Evolutionary conservation across 2,113 vertebrate species (phyloP), one percentile per base, ranked within the genome.

Genomic region (Rutilus rutilus): DNA sequence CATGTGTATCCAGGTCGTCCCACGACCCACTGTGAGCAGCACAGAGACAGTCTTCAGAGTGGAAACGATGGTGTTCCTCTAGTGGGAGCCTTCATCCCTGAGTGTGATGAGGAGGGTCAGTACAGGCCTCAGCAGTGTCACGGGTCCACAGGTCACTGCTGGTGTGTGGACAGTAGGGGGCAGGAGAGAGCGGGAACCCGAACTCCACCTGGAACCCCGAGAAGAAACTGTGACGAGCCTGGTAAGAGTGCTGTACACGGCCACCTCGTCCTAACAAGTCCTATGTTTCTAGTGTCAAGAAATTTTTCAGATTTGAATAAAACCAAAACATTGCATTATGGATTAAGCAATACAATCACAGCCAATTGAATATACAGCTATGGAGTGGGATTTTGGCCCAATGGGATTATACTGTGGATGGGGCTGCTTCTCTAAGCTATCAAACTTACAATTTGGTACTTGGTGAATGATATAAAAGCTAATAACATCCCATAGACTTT

Each of bases 111-210:
- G 0, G 85, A 94, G 3, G 97, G 97, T 8, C 88, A 91, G 54
- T 97, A 96, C 91, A 88, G 69, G 27, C 88, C 96, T 0, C 85
- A 92, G 69, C 97, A 97, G 93, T 97, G 97, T 82, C 96, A 97
- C 0, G 21, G 94, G 50, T 94, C 95, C 82, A 96, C 94, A 0
- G 97, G 96, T 67, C 88, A 96, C 78, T 97, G 97, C 88, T 98
- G 97, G 96, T 98, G 97, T 0, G 96, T 98, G 90, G 94, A 96
- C 3, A 78, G 12, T 0, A 78, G 90, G 0, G 96, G 97, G 11
- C 93, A 94, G 76, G 96, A 97, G 90, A 91, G 95, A 65, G 82
- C 92, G 0, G 96, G 96, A n/a, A 97, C 96, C 0, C 92, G 93
- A 65, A 96, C 92, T 0, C 88, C 90, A 0, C 94, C 96, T 0